Evolutionary conservation across 2,888 invertebrate species (phyloP).

Genomic region (Rhabditoides inermis): DNA sequence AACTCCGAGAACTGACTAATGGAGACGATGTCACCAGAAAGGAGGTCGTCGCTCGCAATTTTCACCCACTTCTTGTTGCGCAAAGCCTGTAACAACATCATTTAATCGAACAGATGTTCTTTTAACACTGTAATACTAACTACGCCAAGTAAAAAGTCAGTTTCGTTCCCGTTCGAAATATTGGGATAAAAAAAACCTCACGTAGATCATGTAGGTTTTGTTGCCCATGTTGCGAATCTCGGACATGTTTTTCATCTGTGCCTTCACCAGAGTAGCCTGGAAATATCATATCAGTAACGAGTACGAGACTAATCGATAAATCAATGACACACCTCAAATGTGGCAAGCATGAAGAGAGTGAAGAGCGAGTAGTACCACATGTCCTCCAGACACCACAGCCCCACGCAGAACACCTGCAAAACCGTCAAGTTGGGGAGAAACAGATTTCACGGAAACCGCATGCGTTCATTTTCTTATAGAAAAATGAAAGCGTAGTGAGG

Average conservation of each 20-base stretch:
- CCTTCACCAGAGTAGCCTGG: constrained; percentile 94
- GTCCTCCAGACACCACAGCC: constrained; percentile 95
- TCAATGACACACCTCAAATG: constrained; percentile 58
- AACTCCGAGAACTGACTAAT: constrained; percentile 58
- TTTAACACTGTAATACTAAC: background rate
- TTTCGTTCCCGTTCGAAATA: too few relatives aligned
- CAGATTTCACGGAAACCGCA: background rate
- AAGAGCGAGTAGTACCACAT: constrained; percentile 52
- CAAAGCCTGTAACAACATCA: constrained; percentile 33
- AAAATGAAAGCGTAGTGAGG: background rate
- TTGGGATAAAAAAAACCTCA: constrained; percentile 43
- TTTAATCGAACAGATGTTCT: background rate
- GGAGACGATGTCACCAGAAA: constrained; percentile 93
- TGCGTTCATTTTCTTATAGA: background rate
- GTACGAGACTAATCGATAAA: background rate
- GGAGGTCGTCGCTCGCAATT: constrained; percentile 66
- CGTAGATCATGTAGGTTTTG: constrained; percentile 79
- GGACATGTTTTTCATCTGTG: constrained; percentile 92
- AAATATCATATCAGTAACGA: background rate
- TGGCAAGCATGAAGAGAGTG: constrained; percentile 48
- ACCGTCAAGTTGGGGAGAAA: background rate
- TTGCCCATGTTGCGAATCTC: constrained; percentile 99
- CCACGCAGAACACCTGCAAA: constrained; percentile 78
- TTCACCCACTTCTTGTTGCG: constrained; percentile 44
- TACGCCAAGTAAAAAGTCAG: background rate